Conservation (phyloP, 2,888 invertebrate species). For the Odontothrips loti region DNA sequence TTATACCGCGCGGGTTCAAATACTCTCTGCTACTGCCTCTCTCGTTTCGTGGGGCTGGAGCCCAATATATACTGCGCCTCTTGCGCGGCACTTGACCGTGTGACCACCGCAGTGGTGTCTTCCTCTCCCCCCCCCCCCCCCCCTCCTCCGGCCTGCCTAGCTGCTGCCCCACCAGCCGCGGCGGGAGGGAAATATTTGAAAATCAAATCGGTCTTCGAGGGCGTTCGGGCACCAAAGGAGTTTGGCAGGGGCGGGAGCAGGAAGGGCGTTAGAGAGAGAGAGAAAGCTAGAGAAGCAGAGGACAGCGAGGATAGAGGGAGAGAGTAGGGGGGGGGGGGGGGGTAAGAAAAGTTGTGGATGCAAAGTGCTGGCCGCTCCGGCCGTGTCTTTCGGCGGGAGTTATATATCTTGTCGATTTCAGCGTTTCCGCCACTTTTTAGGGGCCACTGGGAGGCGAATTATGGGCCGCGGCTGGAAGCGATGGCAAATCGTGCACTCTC, state of each 20-base stretch:
- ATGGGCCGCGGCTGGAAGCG: not conserved
- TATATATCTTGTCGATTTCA: conserved; percentile 25
- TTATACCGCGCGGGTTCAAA: too few relatives aligned
- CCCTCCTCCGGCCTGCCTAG: too few relatives aligned
- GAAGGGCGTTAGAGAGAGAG: not conserved
- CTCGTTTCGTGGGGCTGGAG: too few relatives aligned
- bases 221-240: not conserved
- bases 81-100: too few relatives aligned
- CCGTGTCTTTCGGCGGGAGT: conserved; percentile 11
- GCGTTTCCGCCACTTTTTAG: conserved; percentile 23
- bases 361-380: not conserved
- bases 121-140: too few relatives aligned
- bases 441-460: not conserved
- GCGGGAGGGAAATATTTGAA: conserved; percentile 6
- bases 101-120: too few relatives aligned
- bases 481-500: not conserved
- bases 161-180: too few relatives aligned
- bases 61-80: too few relatives aligned
- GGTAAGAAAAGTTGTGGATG: conserved; percentile 9
- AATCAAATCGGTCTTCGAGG: conserved; percentile 21
- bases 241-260: not conserved
- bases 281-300: not conserved
- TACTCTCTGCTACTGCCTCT: too few relatives aligned
- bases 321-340: not conserved
- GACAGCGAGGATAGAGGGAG: not conserved